Base-by-base conservation (phyloP, 2,888 invertebrate species). In the Dendrolimus pini region DNA sequence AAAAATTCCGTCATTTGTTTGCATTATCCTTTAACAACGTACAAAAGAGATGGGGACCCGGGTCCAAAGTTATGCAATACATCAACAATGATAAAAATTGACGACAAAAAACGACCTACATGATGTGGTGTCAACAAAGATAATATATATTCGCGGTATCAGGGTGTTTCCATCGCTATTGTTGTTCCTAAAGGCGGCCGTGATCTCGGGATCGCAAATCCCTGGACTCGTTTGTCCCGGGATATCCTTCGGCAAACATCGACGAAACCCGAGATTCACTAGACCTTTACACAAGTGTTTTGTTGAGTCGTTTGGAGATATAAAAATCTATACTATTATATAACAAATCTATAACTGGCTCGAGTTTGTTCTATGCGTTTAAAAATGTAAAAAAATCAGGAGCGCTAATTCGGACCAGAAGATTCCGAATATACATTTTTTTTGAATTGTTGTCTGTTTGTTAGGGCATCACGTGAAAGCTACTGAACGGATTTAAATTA, bases 181-280 rank as follows among this genome's bases (percentile, higher is more conserved):
- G 85, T 86, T 83, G 82, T 77, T 77, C 75, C 78, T 83, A 83
- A 83, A 82, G 81, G 74, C 74, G 75, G 74, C 80, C 80, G 70
- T 83, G 84, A 86, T 86, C 86, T 82, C 75, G 77, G 78, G 81
- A 81, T 84, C 78, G 78, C 73, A 75, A 75, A 53, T 72, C 68
- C 73, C 76, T 74, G 75, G 70, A 69, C 83, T 87, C 85, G 87
- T 88, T 89, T 89, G 88, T 89, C 85, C 81, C 83, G 82, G 83
- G 78, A 84, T 84, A 85, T 85, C 85, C 89, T 81, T 84, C 78
- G 79, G 85, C 84, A 89, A 89, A 89, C 88, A 87, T 81, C 82
- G 81, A 74, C 83, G 78, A 77, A 82, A 83, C 80, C 84, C 85
- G 81, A 83, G 82, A 85, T 87, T 85, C 85, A 83, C 84, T 82